Percentiles rank a stretch among this genome's conserved stretches.
These are phyloP conservation scores for Thunnus maccoyii DNA, from an alignment of 2,113 vertebrate species.

Conservation along the genomic window DNA sequence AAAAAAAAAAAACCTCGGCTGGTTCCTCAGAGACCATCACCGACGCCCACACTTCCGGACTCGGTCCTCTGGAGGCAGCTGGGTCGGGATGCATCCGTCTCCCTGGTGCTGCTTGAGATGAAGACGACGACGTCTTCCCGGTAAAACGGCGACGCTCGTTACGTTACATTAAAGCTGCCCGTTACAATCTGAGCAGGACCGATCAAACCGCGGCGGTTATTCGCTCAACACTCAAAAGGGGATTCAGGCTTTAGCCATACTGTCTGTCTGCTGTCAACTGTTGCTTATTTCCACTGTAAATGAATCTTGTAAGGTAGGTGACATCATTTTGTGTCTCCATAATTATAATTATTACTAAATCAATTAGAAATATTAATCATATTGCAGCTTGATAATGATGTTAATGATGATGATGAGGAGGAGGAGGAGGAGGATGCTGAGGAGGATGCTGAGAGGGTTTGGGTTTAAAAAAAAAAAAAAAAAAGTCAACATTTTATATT, in stretches of 20 bases:
- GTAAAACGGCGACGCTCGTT: slow-evolving; percentile 37
- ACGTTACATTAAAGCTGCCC: slow-evolving; percentile 11
- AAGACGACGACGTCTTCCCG: slow-evolving; percentile 41
- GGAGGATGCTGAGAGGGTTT: slow-evolving; percentile 13
- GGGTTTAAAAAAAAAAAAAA: not conserved
- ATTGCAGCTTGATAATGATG: slow-evolving; percentile 5
- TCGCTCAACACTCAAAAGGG: slow-evolving; percentile 16
- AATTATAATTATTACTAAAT: too few relatives aligned
- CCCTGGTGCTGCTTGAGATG: slow-evolving; percentile 54
- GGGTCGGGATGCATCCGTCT: slow-evolving; percentile 57
- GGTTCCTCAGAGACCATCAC: slow-evolving; percentile 14
- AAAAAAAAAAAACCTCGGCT: not conserved
- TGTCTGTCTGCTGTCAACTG: slow-evolving; percentile 77
- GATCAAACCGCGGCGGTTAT: slow-evolving; percentile 15
- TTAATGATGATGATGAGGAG: slow-evolving; percentile 17
- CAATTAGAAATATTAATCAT: not conserved
- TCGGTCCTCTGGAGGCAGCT: slow-evolving; percentile 62
- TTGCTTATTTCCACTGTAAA: slow-evolving; percentile 83
- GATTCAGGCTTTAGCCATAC: slow-evolving; percentile 56
- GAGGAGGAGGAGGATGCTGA: not conserved
- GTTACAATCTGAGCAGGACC: slow-evolving; percentile 16
- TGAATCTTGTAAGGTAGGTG: slow-evolving; percentile 87
- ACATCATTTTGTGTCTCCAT: not conserved
- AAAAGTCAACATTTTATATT: slow-evolving; percentile 3
- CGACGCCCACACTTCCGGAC: slow-evolving; percentile 72